Conservation (phyloP, 2,113 vertebrate genomes). For the Dicaeum eximium region DNA sequence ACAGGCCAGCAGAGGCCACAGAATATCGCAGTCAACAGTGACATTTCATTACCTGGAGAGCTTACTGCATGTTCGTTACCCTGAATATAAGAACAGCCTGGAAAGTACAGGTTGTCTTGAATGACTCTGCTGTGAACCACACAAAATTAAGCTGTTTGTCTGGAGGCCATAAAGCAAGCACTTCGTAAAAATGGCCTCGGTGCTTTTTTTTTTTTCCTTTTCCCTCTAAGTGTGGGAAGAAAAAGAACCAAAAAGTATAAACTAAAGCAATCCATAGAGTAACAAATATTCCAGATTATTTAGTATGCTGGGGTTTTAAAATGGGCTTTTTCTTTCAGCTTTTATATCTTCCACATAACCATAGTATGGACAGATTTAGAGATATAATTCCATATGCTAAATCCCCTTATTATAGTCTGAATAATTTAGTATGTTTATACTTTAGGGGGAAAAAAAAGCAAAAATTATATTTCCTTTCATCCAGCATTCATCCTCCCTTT, state of each 20-base stretch:
- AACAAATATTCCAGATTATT: background rate
- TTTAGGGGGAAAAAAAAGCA: background rate
- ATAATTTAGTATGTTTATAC: constrained; percentile 16
- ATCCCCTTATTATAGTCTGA: background rate
- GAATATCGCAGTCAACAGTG: background rate
- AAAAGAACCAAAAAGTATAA: background rate
- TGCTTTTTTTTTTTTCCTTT: background rate
- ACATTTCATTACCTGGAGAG: background rate
- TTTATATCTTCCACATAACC: background rate
- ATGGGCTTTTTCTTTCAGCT: background rate
- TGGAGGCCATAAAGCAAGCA: background rate
- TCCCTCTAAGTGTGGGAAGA: background rate
- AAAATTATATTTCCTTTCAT: background rate
- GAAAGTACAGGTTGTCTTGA: background rate
- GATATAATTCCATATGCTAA: background rate
- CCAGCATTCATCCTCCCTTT: background rate
- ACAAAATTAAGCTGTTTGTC: background rate
- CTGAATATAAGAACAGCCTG: background rate
- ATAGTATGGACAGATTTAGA: background rate
- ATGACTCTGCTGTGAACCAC: background rate
- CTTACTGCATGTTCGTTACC: background rate
- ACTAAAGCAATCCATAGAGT: background rate
- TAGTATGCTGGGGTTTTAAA: background rate
- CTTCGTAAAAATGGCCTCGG: background rate
- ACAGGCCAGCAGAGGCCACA: background rate